A percentile compares a stretch with the other conserved stretches of the same genome.
Evolutionary conservation across 2,888 invertebrate species (phyloP).

Genomic region (Synergus gifuensis): DNA sequence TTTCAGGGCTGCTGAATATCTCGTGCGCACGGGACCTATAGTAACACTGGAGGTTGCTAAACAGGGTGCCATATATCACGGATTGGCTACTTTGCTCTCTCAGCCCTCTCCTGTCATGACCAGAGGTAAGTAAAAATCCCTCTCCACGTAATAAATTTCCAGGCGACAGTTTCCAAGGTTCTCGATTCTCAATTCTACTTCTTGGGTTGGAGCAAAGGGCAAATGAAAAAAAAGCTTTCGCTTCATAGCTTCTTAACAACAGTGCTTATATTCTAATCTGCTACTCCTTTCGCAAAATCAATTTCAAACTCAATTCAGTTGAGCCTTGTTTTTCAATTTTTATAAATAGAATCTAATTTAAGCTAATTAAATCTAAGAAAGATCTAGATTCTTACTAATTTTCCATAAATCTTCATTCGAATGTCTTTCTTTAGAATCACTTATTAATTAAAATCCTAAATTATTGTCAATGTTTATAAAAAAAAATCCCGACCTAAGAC

Average conservation of each 20-base stretch:
- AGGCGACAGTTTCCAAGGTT: not conserved
- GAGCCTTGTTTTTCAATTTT: not conserved
- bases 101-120: slow-evolving; percentile 92
- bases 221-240: slow-evolving; percentile 35
- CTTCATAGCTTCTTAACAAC: slow-evolving; percentile 54
- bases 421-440: too few relatives aligned
- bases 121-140: slow-evolving; percentile 81
- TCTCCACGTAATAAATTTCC: not conserved
- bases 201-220: not conserved
- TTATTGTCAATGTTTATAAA: not conserved
- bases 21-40: slow-evolving; percentile 95
- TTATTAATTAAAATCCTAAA: too few relatives aligned
- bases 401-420: too few relatives aligned
- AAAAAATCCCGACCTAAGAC: not conserved
- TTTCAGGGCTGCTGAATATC: slow-evolving; percentile 93
- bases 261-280: not conserved
- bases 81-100: slow-evolving; percentile 93
- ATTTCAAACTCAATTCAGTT: too few relatives aligned
- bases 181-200: not conserved
- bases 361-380: too few relatives aligned
- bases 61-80: slow-evolving; percentile 98
- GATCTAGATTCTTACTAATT: too few relatives aligned
- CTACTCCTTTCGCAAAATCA: not conserved
- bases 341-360: not conserved
- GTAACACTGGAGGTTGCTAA: slow-evolving; percentile 98